Evolutionary conservation across 2,113 vertebrate genomes (phyloP), one percentile per base, ranked within the genome.

Genomic region (Felis catus): DNA sequence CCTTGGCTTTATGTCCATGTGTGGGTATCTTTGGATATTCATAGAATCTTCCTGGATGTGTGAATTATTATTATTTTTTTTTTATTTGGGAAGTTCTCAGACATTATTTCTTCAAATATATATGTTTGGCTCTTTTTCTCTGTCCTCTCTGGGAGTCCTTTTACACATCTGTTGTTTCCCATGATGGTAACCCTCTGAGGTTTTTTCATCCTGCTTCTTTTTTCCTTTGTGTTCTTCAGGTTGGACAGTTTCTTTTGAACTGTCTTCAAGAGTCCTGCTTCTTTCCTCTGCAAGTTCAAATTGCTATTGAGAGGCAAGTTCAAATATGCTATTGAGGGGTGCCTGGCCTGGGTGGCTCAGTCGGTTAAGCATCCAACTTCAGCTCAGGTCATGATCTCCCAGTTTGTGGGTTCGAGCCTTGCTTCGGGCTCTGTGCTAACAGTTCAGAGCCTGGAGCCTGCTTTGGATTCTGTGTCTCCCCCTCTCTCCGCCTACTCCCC

Each of bases 261-360:
- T 74, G 1, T 92, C 53, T 73, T 74, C 39, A 84, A 74, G 80
- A 84, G 29, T 18, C 45, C 16, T 83, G 36, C 36, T 63, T 84
- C 31, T 91, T 80, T 81, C 25, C 83, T 58, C 16, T 92, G 15
- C 53, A 80, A 91, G 63, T 91, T 91, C 48, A 92, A n/a, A 92
- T 36, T 45, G 14, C 61, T 45, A 45, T 45, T 45, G 45, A 45
- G 45, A 45, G 45, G 45, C 53, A 80, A 91, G 63, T 91, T 91
- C 63, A 92, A n/a, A 92, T 36, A 92, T 45, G 14, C 55, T 58
- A 58, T 58, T 58, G 55, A 58, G 55, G 4, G 55, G 18, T 58
- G 55, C 55, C 18, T 55, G 55, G 18, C 18, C 55, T 55, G 55
- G 18, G 55, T 58, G 55, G 55, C 55, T 58, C 55, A 58, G 18